Conservation (phyloP, 2,888 invertebrate species). For the Ectemnius lituratus region DNA sequence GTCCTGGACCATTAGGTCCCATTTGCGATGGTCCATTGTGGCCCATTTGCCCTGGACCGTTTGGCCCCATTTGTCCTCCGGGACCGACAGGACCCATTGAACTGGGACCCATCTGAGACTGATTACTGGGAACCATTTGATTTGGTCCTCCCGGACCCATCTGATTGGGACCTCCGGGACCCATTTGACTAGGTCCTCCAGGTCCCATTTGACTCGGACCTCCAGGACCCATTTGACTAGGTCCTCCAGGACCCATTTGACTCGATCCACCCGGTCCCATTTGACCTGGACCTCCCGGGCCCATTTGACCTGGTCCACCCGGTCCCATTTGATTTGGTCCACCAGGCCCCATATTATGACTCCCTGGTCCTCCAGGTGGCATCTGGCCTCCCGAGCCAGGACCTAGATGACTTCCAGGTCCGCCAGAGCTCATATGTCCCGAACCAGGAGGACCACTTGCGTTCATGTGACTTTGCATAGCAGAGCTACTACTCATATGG, state of each 20-base stretch:
- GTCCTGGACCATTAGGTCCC: slow-evolving; percentile 58
- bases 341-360: slow-evolving; percentile 67
- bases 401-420: slow-evolving; percentile 63
- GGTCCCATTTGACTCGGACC: slow-evolving; percentile 61
- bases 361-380: slow-evolving; percentile 56
- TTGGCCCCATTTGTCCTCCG: slow-evolving; percentile 60
- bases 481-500: slow-evolving; percentile 60
- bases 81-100: slow-evolving; percentile 70
- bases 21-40: slow-evolving; percentile 63
- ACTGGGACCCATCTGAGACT: slow-evolving; percentile 72
- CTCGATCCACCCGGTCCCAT: slow-evolving; percentile 62
- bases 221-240: slow-evolving; percentile 52
- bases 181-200: slow-evolving; percentile 61
- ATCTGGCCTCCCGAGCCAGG: slow-evolving; percentile 67
- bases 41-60: slow-evolving; percentile 60
- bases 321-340: slow-evolving; percentile 66
- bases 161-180: slow-evolving; percentile 61
- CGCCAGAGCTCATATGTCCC: slow-evolving; percentile 63
- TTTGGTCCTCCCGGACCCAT: slow-evolving; percentile 66
- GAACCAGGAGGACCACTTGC: slow-evolving; percentile 58
- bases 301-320: slow-evolving; percentile 61
- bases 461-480: slow-evolving; percentile 62
- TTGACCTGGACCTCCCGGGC: slow-evolving; percentile 58
- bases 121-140: slow-evolving; percentile 70
- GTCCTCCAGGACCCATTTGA: slow-evolving; percentile 68